A percentile compares a stretch with the other conserved stretches of the same genome.
phyloP scores from a whole-genome alignment of 2,113 vertebrate species.

The Poecile atricapillus region DNA sequence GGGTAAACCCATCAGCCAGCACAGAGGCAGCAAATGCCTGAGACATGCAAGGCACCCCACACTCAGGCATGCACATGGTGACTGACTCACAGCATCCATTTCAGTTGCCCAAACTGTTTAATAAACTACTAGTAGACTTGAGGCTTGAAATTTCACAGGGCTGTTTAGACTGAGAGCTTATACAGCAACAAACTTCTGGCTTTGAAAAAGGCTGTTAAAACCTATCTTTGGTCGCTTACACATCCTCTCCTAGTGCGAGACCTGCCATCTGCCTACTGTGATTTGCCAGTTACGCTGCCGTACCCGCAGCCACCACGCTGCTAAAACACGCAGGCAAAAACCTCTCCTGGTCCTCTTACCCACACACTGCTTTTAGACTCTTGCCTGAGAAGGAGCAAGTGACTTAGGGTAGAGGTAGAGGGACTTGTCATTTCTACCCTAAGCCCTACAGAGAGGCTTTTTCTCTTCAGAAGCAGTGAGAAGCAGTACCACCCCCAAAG shows the following conservation, averaged over 20 bases:
- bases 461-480: accelerated
- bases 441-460: not conserved
- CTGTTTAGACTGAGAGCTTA: constrained; percentile 30
- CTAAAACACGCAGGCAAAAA: not conserved
- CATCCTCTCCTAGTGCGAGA: constrained; percentile 29
- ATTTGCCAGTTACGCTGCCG: not conserved
- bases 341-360: not conserved
- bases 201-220: constrained; percentile 19
- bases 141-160: not conserved
- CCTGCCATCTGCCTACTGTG: constrained; percentile 26
- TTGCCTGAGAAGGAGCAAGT: not conserved
- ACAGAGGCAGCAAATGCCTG: not conserved
- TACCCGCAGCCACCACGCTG: not conserved
- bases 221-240: constrained; percentile 41
- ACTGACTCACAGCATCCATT: not conserved
- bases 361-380: accelerated
- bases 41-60: not conserved
- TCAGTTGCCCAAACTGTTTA: not conserved
- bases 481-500: not conserved
- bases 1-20: not conserved
- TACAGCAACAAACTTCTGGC: constrained; percentile 41
- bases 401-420: not conserved
- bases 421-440: not conserved
- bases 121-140: not conserved
- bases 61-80: not conserved